Conservation (phyloP, 1,140 invertebrate species). For the Mizuhopecten yessoensis region DNA sequence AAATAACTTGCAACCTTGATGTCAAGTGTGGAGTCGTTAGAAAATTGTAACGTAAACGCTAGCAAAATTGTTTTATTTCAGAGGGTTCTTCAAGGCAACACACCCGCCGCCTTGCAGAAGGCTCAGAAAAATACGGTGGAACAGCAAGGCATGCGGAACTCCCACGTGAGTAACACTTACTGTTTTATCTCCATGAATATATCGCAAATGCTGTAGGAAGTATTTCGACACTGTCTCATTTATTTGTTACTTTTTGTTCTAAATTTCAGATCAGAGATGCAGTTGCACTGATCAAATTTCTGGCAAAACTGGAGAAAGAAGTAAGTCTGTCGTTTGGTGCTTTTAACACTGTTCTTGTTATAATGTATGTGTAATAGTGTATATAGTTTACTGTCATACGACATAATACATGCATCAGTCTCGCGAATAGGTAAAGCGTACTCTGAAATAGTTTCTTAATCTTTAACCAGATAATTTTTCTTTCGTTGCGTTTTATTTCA, state of each 20-base stretch:
- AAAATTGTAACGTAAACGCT: too few relatives aligned
- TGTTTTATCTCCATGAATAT: background rate
- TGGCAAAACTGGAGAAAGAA: constrained; percentile 93
- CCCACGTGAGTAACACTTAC: constrained; percentile 72
- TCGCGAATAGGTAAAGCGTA: too few relatives aligned
- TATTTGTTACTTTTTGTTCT: background rate
- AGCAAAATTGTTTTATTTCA: background rate
- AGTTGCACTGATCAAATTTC: constrained; percentile 93
- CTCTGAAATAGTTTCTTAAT: too few relatives aligned
- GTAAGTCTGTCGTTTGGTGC: constrained; percentile 67
- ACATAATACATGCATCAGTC: too few relatives aligned
- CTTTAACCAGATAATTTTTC: too few relatives aligned
- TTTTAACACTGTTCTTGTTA: too few relatives aligned
- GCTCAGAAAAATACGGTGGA: constrained; percentile 95
- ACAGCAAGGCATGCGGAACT: constrained; percentile 84
- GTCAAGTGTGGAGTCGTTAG: too few relatives aligned
- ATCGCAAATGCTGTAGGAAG: too few relatives aligned
- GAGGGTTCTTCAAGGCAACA: constrained; percentile 66
- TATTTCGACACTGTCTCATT: background rate
- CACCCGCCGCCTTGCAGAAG: constrained; percentile 89
- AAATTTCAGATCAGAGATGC: constrained; percentile 73
- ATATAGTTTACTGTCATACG: too few relatives aligned
- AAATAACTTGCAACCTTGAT: too few relatives aligned
- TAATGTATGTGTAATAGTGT: too few relatives aligned
- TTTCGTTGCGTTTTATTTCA: too few relatives aligned